Evolutionary conservation across 37 sponge, comb jelly and placozoan genomes (phyloP), one percentile per base, ranked within the genome.

Genomic region (Halisarca cf. caerulea): DNA sequence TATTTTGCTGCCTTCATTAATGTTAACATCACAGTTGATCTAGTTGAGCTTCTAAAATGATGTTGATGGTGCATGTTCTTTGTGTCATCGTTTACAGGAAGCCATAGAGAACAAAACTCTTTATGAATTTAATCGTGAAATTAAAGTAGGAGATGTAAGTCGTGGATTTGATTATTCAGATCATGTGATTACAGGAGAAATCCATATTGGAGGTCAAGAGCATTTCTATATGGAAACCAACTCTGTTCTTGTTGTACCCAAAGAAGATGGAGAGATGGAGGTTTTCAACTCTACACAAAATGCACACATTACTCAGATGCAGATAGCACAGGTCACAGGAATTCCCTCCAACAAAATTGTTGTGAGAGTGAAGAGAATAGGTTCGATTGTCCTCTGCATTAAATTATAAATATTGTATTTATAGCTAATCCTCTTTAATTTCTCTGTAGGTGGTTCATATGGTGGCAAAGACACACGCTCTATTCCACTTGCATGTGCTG

Each of bases 171-270:
- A 82, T 9, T 27, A 42, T 0, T 47, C 89, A 0, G 86, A 90
- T 18, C 64, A 86, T 24, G 39, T 55, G 0, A 11, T 86, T 4
- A 77, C 82, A 59, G 96, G 96, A 30, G 80, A 75, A 32, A 35
- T 86, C 32, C 30, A 81, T 0, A 55, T 89, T 14, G 96, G 96
- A 6, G 96, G 94, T 0, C 96, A 96, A 82, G 96, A 96, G 11
- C 96, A 96, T 72, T 96, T 96, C 80, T 96, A 96, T 71, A 66
- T 96, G 80, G 96, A 96, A 83, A 90, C 96, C 0, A 80, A 96
- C 5, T 87, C 82, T 32, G 78, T 85, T 43, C 30, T 92, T 37
- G 96, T 73, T 24, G 53, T 96, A 0, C 96, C 96, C 15, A 90
- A 86, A 59, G 80, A 89, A 58, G 93, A 86, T 9, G 93, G 90